Percentiles rank a stretch among this genome's conserved stretches.
Conservation (phyloP, 2,113 vertebrate genomes). For the Eira barbara region DNA sequence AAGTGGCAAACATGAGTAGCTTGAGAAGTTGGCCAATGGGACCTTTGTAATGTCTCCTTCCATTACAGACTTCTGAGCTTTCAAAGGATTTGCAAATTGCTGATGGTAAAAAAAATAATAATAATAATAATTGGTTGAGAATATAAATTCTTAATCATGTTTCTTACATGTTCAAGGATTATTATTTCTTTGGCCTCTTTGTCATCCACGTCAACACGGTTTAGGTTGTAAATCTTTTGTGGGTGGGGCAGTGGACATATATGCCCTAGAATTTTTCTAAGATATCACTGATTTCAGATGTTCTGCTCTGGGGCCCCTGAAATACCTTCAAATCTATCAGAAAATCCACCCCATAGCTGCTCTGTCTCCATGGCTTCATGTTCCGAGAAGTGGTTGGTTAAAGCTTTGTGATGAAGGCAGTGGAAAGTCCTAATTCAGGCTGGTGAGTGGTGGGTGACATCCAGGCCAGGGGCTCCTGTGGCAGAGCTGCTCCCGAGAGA, state of each 20-base stretch:
- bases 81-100: background rate
- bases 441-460: background rate
- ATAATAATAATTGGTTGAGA: background rate
- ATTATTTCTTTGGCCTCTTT: background rate
- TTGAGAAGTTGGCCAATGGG: background rate
- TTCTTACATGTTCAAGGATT: background rate
- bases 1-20: background rate
- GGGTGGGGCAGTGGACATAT: background rate
- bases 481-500: background rate
- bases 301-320: background rate
- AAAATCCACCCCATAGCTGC: background rate
- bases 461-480: background rate
- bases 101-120: background rate
- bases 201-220: background rate
- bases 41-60: background rate
- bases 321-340: background rate
- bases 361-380: background rate
- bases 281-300: background rate
- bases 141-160: background rate
- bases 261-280: background rate
- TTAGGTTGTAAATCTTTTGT: background rate
- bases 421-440: background rate
- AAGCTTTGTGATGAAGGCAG: background rate
- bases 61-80: background rate
- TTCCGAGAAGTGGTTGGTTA: background rate